Percentiles rank a stretch among this genome's conserved stretches.
These are phyloP conservation scores for Tetragonisca angustula DNA, from an alignment of 2,888 invertebrate species.

Conservation along the genomic window DNA sequence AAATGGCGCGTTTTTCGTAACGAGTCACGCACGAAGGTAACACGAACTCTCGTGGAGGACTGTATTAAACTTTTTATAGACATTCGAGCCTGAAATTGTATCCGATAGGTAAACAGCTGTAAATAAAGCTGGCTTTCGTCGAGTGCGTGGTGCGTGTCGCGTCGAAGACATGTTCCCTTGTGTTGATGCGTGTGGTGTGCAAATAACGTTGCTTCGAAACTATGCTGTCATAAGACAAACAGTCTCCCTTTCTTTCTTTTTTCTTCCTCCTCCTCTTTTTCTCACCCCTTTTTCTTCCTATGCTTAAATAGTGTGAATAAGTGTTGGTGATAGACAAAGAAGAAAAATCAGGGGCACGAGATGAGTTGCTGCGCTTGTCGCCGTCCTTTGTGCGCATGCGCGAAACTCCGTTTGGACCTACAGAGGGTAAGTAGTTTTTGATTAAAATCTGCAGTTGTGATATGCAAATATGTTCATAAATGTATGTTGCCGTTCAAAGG, in stretches of 20 bases:
- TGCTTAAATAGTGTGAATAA: background rate
- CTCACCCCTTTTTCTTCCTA: background rate
- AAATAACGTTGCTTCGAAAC: conserved; percentile 56
- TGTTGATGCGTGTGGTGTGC: conserved; percentile 55
- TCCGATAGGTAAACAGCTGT: conserved; percentile 48
- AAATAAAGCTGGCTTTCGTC: conserved; percentile 51
- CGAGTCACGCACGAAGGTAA: conserved; percentile 46
- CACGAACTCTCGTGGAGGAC: conserved; percentile 38
- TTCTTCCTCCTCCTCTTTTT: background rate
- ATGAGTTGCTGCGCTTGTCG: background rate
- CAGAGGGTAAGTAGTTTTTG: background rate
- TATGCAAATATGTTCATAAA: background rate
- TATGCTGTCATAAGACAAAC: conserved; percentile 51
- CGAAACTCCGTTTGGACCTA: background rate
- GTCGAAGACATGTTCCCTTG: conserved; percentile 45
- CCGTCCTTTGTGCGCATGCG: background rate
- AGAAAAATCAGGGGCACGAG: background rate
- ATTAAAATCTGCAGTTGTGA: background rate
- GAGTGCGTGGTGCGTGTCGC: background rate
- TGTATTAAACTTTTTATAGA: conserved; percentile 34
- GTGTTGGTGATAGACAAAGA: background rate
- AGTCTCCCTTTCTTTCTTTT: background rate
- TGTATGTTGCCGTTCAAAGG: background rate
- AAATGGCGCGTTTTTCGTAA: conserved; percentile 20
- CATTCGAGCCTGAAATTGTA: conserved; percentile 50